Percentiles rank a stretch among this genome's conserved stretches.
These are phyloP conservation scores for Chaenocephalus aceratus DNA, from an alignment of 2,113 vertebrate species.

Conservation along the genomic window DNA sequence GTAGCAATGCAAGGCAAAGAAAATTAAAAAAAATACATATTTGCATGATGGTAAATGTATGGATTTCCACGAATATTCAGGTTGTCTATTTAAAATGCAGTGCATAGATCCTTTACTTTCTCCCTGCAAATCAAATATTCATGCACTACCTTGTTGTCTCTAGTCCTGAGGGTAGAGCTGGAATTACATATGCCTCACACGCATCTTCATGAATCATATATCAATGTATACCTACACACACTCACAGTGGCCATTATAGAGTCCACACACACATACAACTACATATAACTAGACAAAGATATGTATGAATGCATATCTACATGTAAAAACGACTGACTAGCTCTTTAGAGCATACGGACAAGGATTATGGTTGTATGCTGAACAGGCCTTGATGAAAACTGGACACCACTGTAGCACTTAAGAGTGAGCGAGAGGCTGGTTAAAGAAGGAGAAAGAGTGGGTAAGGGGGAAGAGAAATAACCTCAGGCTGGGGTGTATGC, in stretches of 20 bases:
- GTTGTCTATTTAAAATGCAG: constrained; percentile 84
- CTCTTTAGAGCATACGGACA: constrained; percentile 61
- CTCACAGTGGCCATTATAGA: constrained; percentile 76
- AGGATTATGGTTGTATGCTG: constrained; percentile 60
- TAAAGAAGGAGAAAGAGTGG: constrained; percentile 27
- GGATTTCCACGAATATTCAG: constrained; percentile 58
- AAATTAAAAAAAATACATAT: constrained; percentile 68
- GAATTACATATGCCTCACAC: constrained; percentile 86
- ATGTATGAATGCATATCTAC: constrained; percentile 64
- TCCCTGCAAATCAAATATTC: constrained; percentile 87
- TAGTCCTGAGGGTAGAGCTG: constrained; percentile 84
- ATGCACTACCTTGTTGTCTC: constrained; percentile 87
- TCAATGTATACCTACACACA: constrained; percentile 81
- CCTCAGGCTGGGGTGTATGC: constrained; percentile 36
- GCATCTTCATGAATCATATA: constrained; percentile 86
- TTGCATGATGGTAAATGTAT: constrained; percentile 61
- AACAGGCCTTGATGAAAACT: constrained; percentile 51
- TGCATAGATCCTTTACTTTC: constrained; percentile 84
- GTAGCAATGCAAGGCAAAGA: constrained; percentile 14
- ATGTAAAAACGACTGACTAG: constrained; percentile 74
- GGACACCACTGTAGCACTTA: constrained; percentile 23
- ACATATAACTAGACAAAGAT: constrained; percentile 43
- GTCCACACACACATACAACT: constrained; percentile 42
- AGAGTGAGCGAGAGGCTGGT: constrained; percentile 44
- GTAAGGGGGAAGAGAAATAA: constrained; percentile 41